These are phyloP conservation scores for Leptodactylus fuscus DNA, from an alignment of 2,113 vertebrate species.

Conservation along the genomic window DNA sequence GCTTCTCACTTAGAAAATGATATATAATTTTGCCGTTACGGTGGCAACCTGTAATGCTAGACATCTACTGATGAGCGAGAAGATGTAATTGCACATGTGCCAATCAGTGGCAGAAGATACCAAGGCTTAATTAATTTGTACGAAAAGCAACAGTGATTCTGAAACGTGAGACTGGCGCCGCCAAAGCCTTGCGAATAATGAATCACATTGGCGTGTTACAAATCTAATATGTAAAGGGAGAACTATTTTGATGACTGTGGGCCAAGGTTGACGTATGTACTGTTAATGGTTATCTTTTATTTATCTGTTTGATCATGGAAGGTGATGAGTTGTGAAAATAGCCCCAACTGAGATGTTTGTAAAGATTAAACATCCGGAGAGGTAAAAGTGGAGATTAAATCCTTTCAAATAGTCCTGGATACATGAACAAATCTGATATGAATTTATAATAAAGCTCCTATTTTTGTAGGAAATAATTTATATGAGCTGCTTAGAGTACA, in stretches of 20 bases:
- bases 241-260: slow-evolving; percentile 8
- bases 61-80: slow-evolving; percentile 35
- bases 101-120: slow-evolving; percentile 33
- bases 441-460: too few relatives aligned
- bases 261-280: not conserved
- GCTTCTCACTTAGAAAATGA: slow-evolving; percentile 43
- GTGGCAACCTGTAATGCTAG: slow-evolving; percentile 32
- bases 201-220: not conserved
- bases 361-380: not conserved
- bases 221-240: slow-evolving; percentile 17
- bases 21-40: slow-evolving; percentile 40
- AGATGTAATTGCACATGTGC: slow-evolving; percentile 32
- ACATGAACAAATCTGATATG: too few relatives aligned
- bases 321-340: slow-evolving; percentile 2
- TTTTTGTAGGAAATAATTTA: not conserved
- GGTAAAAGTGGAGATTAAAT: not conserved
- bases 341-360: not conserved
- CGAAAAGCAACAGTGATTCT: slow-evolving; percentile 9
- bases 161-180: not conserved
- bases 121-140: slow-evolving; percentile 23
- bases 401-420: not conserved
- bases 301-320: slow-evolving; percentile 4
- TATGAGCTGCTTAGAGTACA: not conserved
- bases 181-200: not conserved
- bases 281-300: not conserved